Evolutionary conservation across 30 jellyfish, hydroid and myxozoan species (phyloP).

Genomic region (Turritopsis dohrnii): DNA sequence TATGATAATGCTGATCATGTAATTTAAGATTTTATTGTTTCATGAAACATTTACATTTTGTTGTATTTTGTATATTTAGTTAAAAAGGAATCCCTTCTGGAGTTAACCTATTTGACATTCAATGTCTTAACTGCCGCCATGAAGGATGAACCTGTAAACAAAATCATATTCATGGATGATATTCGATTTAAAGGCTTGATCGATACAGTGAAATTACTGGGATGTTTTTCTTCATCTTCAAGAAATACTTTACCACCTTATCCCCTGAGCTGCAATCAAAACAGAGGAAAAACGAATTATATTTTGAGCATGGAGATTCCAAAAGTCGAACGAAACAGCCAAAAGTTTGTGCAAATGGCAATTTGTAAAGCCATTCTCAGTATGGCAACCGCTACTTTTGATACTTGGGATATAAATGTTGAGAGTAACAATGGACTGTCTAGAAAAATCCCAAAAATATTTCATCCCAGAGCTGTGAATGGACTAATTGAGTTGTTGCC

Average conservation of each 20-base stretch:
- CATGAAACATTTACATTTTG: neutral
- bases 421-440: slow-evolving; percentile 28
- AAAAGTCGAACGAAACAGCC: slow-evolving; percentile 29
- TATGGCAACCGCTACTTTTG: slow-evolving; percentile 80
- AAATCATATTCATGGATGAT: slow-evolving; percentile 82
- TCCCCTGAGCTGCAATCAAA: neutral
- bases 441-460: slow-evolving; percentile 41
- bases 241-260: slow-evolving; percentile 49
- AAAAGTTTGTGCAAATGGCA: slow-evolving; percentile 56
- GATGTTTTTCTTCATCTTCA: slow-evolving; percentile 60
- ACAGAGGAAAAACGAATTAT: neutral
- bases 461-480: slow-evolving; percentile 84
- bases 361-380: slow-evolving; percentile 61
- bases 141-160: slow-evolving; percentile 92
- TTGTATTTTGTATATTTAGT: slow-evolving; percentile 38
- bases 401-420: slow-evolving; percentile 63
- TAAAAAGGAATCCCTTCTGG: slow-evolving; percentile 49
- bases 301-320: slow-evolving; percentile 40
- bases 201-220: slow-evolving; percentile 77
- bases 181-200: slow-evolving; percentile 90
- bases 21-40: neutral
- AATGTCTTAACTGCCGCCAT: slow-evolving; percentile 85
- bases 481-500: slow-evolving; percentile 83
- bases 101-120: slow-evolving; percentile 66
- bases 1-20: no score